phyloP scores from a whole-genome alignment of 2,113 vertebrate genomes.

The Desmodus rotundus region DNA sequence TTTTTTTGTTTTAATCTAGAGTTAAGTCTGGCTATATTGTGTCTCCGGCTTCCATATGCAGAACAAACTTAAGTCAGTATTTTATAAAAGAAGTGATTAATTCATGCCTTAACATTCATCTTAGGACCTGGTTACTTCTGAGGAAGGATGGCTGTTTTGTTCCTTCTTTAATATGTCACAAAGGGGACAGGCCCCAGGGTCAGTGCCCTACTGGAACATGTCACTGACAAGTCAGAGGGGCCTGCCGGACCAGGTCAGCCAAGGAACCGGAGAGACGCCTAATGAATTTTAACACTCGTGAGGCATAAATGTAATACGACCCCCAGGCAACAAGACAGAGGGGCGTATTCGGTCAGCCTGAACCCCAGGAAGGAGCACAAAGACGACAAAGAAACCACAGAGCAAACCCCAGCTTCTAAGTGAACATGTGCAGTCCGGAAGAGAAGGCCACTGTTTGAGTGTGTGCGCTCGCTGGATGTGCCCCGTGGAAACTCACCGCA shows the following conservation, averaged over 20 bases:
- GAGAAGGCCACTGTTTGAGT: fast-evolving
- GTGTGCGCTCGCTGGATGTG: not conserved
- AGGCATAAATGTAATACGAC: not conserved
- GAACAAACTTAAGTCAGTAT: not conserved
- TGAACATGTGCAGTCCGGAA: fast-evolving
- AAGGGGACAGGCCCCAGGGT: not conserved
- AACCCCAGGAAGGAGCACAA: not conserved
- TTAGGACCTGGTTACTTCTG: not conserved
- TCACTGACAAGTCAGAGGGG: not conserved
- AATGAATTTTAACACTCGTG: not conserved
- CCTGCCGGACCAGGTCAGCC: not conserved
- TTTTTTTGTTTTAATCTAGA: not conserved
- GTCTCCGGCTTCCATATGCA: not conserved
- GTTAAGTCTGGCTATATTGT: not conserved
- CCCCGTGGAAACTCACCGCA: not conserved
- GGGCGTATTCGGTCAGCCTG: fast-evolving
- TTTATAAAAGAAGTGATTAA: not conserved
- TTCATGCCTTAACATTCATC: not conserved
- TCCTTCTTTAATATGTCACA: not conserved
- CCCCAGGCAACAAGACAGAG: not conserved
- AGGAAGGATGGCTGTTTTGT: not conserved
- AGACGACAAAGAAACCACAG: not conserved
- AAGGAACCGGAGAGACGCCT: not conserved
- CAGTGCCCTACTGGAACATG: not conserved
- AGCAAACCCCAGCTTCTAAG: not conserved